Evolutionary conservation across 2,888 invertebrate genomes (phyloP).

Genomic region (Cantharis rustica): DNA sequence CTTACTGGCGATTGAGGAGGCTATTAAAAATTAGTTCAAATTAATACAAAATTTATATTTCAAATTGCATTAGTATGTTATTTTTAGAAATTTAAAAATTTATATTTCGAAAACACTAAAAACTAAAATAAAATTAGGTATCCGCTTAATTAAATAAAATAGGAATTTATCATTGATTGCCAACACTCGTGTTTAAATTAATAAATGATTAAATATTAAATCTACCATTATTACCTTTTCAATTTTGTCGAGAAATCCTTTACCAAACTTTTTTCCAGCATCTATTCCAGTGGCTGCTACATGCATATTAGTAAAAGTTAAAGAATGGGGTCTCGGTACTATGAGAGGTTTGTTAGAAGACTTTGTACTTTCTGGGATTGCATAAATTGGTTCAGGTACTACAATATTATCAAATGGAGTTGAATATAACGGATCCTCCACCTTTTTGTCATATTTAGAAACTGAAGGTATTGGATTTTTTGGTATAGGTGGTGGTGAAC

Average conservation of each 20-base stretch:
- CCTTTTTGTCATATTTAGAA: background rate
- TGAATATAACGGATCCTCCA: background rate
- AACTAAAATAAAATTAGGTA: background rate
- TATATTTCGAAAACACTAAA: background rate
- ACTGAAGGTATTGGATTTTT: slow-evolving; percentile 33
- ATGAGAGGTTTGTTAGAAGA: background rate
- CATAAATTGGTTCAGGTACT: slow-evolving; percentile 6
- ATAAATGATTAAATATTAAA: background rate
- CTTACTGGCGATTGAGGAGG: slow-evolving; percentile 71
- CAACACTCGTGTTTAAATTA: background rate
- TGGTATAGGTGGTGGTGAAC: slow-evolving; percentile 36
- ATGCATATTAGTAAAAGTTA: slow-evolving; percentile 39
- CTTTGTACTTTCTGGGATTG: slow-evolving; percentile 1
- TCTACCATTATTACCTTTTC: slow-evolving; percentile 17
- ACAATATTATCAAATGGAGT: slow-evolving; percentile 6
- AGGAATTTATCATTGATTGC: background rate
- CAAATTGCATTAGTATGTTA: background rate
- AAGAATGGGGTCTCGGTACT: slow-evolving; percentile 35
- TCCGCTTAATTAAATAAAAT: background rate
- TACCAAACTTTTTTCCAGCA: slow-evolving; percentile 6
- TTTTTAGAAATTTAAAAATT: background rate
- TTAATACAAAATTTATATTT: background rate
- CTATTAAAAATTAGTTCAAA: slow-evolving; percentile 37
- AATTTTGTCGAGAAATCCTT: slow-evolving; percentile 8
- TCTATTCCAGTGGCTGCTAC: slow-evolving; percentile 24